Evolutionary conservation across 2,113 vertebrate genomes (phyloP).

Genomic region (Erinaceus europaeus): DNA sequence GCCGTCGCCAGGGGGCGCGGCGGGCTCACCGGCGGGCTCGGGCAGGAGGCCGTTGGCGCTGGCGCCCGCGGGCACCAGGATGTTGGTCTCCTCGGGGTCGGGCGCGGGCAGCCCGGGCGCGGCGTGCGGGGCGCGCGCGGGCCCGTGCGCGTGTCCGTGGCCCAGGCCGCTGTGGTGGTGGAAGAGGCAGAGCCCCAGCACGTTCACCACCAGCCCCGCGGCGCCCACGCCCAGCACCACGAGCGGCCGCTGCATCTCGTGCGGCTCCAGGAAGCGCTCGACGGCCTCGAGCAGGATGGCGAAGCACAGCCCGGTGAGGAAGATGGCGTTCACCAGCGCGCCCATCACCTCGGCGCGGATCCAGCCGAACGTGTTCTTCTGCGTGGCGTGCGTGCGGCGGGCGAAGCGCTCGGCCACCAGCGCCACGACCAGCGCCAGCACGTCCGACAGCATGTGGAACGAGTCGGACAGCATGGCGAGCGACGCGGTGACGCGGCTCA

Average conservation of each 20-base stretch:
- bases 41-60: slow-evolving; percentile 85
- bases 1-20: slow-evolving; percentile 9
- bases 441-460: slow-evolving; percentile 98
- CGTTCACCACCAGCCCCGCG: slow-evolving; percentile 93
- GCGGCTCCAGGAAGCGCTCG: slow-evolving; percentile 94
- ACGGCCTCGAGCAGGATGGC: slow-evolving; percentile 96
- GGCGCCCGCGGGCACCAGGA: slow-evolving; percentile 88
- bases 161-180: slow-evolving; percentile 89
- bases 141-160: slow-evolving; percentile 90
- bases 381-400: slow-evolving; percentile 92
- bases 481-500: slow-evolving; percentile 92
- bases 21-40: slow-evolving; percentile 33
- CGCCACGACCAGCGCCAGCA: slow-evolving; percentile 95
- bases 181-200: slow-evolving; percentile 95
- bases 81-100: slow-evolving; percentile 93
- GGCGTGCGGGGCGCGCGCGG: neutral
- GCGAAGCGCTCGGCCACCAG: slow-evolving; percentile 97
- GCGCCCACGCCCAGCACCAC: slow-evolving; percentile 90
- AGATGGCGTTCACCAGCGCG: slow-evolving; percentile 97
- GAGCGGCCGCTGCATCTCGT: slow-evolving; percentile 91
- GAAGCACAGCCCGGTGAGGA: slow-evolving; percentile 97
- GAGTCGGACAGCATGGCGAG: slow-evolving; percentile 98
- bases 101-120: slow-evolving; percentile 47
- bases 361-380: slow-evolving; percentile 98
- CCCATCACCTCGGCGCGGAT: slow-evolving; percentile 99